Conservation (phyloP, 37 sponge, comb jelly and placozoan genomes). For the Beroe forskalii region DNA sequence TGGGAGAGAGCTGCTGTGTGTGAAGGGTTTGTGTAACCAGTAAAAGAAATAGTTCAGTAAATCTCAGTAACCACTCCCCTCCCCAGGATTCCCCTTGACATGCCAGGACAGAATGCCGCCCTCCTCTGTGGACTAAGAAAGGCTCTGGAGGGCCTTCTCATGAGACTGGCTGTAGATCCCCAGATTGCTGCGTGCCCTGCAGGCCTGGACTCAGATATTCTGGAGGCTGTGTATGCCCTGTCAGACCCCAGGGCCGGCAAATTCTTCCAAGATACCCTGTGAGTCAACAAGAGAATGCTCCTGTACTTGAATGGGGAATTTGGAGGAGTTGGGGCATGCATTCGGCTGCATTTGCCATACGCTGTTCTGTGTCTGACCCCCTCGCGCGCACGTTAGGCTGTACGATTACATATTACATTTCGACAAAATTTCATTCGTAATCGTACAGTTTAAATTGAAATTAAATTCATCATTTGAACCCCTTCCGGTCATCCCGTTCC, state of each 20-base stretch:
- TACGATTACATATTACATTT: no score
- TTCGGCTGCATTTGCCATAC: background rate
- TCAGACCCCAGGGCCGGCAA: slow-evolving; percentile 52
- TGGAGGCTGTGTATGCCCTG: slow-evolving; percentile 41
- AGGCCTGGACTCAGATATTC: slow-evolving; percentile 23
- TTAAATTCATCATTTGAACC: no score
- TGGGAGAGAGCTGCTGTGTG: no score
- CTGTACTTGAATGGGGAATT: no score
- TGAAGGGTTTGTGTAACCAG: no score
- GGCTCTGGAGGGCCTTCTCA: slow-evolving; percentile 72
- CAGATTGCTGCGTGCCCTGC: slow-evolving; percentile 54
- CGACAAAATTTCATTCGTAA: no score
- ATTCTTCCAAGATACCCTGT: slow-evolving; percentile 45
- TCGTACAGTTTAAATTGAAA: no score
- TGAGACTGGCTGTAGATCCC: slow-evolving; percentile 71
- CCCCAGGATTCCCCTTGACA: slow-evolving; percentile 74
- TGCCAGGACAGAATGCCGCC: slow-evolving; percentile 70
- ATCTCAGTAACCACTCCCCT: no score
- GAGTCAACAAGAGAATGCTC: background rate
- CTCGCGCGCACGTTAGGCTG: no score
- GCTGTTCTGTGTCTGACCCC: background rate
- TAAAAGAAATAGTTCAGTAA: no score
- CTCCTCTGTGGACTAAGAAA: slow-evolving; percentile 78
- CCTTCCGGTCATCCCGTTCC: no score
- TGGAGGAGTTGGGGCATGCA: background rate